Evolutionary conservation across 1,140 invertebrate species (phyloP).

Genomic region (Drosophila pachea): DNA sequence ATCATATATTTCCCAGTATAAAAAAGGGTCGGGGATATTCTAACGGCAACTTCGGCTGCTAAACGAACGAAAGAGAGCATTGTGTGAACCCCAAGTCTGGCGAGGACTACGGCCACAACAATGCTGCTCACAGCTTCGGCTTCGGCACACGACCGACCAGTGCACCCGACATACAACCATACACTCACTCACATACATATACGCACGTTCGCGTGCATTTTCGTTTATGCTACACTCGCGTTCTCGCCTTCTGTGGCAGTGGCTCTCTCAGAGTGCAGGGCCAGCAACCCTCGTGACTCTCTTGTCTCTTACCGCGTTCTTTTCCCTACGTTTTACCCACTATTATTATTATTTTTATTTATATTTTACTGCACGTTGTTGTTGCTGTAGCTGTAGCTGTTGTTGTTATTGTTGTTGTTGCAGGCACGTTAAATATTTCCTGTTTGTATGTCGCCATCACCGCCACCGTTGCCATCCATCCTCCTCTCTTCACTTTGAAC

Average conservation of each 20-base stretch:
- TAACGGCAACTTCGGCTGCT: conserved; percentile 50
- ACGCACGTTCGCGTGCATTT: conserved; percentile 9
- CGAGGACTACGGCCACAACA: conserved; percentile 38
- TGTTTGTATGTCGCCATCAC: conserved; percentile 62
- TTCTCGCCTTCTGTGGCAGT: conserved; percentile 24
- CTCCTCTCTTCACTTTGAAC: conserved; percentile 49
- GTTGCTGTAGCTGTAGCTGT: no score
- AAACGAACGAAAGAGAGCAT: conserved; percentile 7
- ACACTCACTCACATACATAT: conserved; percentile 10
- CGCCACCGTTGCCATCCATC: conserved; percentile 2
- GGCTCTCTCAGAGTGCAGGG: conserved; percentile 16
- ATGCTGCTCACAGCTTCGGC: conserved; percentile 13
- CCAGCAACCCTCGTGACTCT: conserved; percentile 35
- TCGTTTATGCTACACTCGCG: conserved; percentile 10
- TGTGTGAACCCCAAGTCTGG: conserved; percentile 24
- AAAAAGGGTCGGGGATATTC: conserved; percentile 50
- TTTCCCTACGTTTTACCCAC: conserved; percentile 65
- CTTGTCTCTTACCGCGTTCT: conserved; percentile 21
- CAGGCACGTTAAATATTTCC: conserved; percentile 76
- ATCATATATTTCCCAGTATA: conserved; percentile 55
- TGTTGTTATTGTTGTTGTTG: conserved; percentile 63
- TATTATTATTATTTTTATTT: conserved; percentile 77
- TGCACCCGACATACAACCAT: conserved; percentile 36
- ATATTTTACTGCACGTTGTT: conserved; percentile 61
- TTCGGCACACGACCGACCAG: conserved; percentile 47